Conservation (phyloP, 2,797 vertebrate genomes). For the Pogoniulus pusillus region DNA sequence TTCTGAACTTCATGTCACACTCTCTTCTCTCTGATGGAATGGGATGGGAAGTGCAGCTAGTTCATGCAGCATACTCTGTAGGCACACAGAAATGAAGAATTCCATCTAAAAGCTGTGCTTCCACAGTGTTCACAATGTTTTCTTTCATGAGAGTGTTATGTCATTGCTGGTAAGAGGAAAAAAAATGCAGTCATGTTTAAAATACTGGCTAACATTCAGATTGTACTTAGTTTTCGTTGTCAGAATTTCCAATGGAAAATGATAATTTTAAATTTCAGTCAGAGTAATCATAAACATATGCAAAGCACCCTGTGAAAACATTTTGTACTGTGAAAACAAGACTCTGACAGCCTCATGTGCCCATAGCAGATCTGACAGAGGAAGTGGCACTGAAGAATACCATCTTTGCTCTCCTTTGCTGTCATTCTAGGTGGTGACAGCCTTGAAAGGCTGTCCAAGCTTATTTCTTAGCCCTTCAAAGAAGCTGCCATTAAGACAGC, state of each 20-base stretch:
- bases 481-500: not conserved
- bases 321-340: not conserved
- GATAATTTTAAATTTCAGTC: not conserved
- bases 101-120: not conserved
- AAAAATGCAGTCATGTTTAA: not conserved
- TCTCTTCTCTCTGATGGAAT: not conserved
- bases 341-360: not conserved
- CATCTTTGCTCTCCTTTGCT: not conserved
- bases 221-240: not conserved
- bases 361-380: not conserved
- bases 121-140: not conserved
- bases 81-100: not conserved
- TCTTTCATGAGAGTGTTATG: not conserved
- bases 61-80: not conserved
- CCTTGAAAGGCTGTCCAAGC: not conserved
- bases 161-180: not conserved
- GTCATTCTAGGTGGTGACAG: not conserved
- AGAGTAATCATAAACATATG: rapidly evolving
- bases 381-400: not conserved
- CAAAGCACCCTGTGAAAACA: not conserved
- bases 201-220: not conserved
- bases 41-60: not conserved
- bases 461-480: not conserved
- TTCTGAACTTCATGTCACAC: not conserved
- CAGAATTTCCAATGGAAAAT: not conserved